Evolutionary conservation across 2,113 vertebrate species (phyloP), one percentile per base, ranked within the genome.

Genomic region (Colius striatus): DNA sequence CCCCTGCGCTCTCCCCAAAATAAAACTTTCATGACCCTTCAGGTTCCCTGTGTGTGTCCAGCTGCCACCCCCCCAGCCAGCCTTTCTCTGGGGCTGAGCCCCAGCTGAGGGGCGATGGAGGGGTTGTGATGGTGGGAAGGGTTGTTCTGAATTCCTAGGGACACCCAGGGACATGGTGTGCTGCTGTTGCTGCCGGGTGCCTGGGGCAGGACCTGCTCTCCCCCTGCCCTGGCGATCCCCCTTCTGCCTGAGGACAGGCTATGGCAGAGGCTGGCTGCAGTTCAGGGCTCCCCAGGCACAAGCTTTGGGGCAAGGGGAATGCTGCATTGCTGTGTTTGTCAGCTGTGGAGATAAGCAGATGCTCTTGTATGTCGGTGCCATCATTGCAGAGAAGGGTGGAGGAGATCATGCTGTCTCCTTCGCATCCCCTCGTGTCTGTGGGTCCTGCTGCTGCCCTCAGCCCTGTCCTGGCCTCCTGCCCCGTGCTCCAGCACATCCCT

Each of bases 371-470:
- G 38, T 10, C 0, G 4, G 17, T 13, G 57, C 50, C 7, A 10
- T 32, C 7, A 0, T 13, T 16, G 73, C 4, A 5, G 47, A 10
- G 70, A 0, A 23, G n/a, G 58, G 2, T 15, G 60, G 16, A 1
- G 51, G 61, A 6, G 11, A 6, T 29, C 10, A 0, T 2, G 0
- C 5, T 16, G 38, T 21, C 55, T 70, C 66, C 9, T 0, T 4
- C 14, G 13, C 61, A 3, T 27, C 67, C 38, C 10, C 0, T 36
- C 0, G 17, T 55, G 47, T 34, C 5, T 10, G 14, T 2, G 13
- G 76, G 25, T 61, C 11, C 45, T 38, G 19, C 22, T 4, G 3
- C 78, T 38, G 38, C 65, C 43, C 57, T 57, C 54, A 16, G 50
- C 26, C 26, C 66, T 1, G 10, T 63, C 50, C 41, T 15, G 1